Conservation (phyloP, 2,797 vertebrate genomes). For the Nyctalus aviator region DNA sequence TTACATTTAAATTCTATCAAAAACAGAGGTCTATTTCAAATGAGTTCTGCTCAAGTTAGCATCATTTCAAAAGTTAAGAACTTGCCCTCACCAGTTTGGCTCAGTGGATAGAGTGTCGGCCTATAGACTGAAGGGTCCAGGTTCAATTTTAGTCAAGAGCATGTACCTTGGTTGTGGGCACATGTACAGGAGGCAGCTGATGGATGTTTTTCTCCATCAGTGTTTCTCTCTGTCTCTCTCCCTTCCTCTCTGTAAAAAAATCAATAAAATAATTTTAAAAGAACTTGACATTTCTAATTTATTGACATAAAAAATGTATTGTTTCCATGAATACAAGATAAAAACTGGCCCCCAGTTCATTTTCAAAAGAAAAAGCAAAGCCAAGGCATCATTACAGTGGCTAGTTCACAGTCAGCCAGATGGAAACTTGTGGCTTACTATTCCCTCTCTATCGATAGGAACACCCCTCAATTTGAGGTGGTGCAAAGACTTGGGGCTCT, state of each 20-base stretch:
- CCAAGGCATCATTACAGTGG: not conserved
- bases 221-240: too few species aligned
- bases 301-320: not conserved
- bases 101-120: too few species aligned
- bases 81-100: not conserved
- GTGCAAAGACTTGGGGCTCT: not conserved
- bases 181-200: too few species aligned
- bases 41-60: constrained; percentile 21
- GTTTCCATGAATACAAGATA: not conserved
- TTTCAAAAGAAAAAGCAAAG: constrained; percentile 16
- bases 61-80: constrained; percentile 51
- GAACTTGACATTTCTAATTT: constrained; percentile 38
- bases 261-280: not conserved
- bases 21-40: constrained; percentile 53
- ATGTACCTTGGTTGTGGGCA: too few species aligned
- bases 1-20: constrained; percentile 28
- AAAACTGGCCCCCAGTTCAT: not conserved
- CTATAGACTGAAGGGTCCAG: too few species aligned
- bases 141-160: too few species aligned
- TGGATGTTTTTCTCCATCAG: too few species aligned
- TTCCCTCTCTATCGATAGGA: too few species aligned
- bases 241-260: too few species aligned
- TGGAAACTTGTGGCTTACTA: not conserved
- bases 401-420: not conserved
- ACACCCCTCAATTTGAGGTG: not conserved